phyloP scores from a whole-genome alignment of 1,140 invertebrate species.

The Drosophila arizonae region DNA sequence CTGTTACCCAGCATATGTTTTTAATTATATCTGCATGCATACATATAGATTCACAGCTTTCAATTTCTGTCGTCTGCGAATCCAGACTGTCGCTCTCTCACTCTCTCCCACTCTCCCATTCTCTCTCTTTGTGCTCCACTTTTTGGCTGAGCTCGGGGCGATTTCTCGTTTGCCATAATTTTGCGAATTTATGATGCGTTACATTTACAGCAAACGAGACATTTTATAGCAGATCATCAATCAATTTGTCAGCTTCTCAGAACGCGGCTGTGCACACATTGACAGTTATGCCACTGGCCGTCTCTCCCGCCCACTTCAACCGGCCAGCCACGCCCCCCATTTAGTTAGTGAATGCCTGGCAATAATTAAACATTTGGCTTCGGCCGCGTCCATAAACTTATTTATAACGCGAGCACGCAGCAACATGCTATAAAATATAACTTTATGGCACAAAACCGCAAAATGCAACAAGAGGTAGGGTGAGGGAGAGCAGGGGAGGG shows the following conservation, averaged over 20 bases:
- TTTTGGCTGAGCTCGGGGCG: slow-evolving; percentile 24
- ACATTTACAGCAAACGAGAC: slow-evolving; percentile 79
- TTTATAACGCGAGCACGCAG: slow-evolving; percentile 63
- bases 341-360: slow-evolving; percentile 21
- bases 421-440: slow-evolving; percentile 63
- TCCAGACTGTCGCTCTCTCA: slow-evolving; percentile 7
- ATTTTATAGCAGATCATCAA: slow-evolving; percentile 82
- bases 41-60: slow-evolving; percentile 23
- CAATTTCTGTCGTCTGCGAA: slow-evolving; percentile 25
- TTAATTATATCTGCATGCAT: slow-evolving; percentile 69
- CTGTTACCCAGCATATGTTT: slow-evolving; percentile 75
- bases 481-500: no score
- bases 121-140: slow-evolving; percentile 51
- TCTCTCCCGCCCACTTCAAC: background rate
- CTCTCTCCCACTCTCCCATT: slow-evolving; percentile 31
- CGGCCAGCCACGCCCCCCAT: slow-evolving; percentile 26
- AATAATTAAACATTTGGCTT: slow-evolving; percentile 68
- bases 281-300: slow-evolving; percentile 52
- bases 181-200: slow-evolving; percentile 80
- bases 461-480: slow-evolving; percentile 28
- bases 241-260: slow-evolving; percentile 73
- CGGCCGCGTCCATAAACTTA: slow-evolving; percentile 49
- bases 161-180: slow-evolving; percentile 63
- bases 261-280: slow-evolving; percentile 43
- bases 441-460: slow-evolving; percentile 72